A percentile compares a stretch with the other conserved stretches of the same genome.
Evolutionary conservation across 2,888 invertebrate species (phyloP).

Genomic region (Agrotis exclamationis): DNA sequence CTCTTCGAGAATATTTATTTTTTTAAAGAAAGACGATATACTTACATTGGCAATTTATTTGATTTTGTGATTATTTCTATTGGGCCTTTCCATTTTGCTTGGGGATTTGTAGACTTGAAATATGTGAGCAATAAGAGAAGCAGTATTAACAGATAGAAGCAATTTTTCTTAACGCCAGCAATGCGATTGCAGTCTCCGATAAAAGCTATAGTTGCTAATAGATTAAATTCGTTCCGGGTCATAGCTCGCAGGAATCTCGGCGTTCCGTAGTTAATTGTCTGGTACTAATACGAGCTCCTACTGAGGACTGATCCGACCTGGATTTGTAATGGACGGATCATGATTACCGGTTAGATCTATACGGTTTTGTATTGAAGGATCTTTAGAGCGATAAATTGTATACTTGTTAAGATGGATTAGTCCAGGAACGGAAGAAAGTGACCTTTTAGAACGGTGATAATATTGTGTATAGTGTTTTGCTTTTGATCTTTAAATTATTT

Average conservation of each 20-base stretch:
- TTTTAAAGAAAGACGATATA: no score
- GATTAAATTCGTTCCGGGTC: constrained; percentile 44
- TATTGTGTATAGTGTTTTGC: no score
- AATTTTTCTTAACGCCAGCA: constrained; percentile 18
- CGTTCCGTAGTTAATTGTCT: constrained; percentile 44
- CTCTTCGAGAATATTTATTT: no score
- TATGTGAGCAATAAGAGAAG: constrained; percentile 2
- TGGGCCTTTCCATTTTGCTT: neutral
- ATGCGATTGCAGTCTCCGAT: constrained; percentile 13
- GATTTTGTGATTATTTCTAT: neutral
- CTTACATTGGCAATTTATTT: no score
- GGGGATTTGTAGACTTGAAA: neutral
- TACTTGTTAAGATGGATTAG: no score
- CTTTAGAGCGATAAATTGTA: no score
- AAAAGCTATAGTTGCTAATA: constrained; percentile 31
- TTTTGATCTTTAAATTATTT: no score
- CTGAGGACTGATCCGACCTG: neutral
- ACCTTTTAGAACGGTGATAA: no score
- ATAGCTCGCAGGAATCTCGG: constrained; percentile 19
- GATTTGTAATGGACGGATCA: constrained; percentile 3
- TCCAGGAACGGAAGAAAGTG: no score
- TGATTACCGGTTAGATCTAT: no score
- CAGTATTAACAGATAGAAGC: neutral
- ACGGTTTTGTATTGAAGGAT: no score
- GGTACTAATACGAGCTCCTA: constrained; percentile 29